These are phyloP conservation scores for Calephelis perditalis DNA, from an alignment of 2,888 invertebrate genomes.

Conservation along the genomic window DNA sequence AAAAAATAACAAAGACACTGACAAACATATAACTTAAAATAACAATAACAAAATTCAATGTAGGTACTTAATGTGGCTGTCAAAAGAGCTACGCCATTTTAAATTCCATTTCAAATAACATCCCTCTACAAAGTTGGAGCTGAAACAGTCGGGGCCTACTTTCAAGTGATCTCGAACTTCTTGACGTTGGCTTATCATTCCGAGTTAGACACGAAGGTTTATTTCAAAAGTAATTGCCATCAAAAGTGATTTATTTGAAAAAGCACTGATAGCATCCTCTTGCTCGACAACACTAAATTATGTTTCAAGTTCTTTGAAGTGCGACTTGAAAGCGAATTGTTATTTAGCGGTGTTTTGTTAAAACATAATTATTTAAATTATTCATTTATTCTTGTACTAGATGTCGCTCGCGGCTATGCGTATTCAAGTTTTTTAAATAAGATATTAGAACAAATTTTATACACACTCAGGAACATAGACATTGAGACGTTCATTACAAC, in stretches of 20 bases:
- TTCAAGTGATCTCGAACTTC: slow-evolving; percentile 30
- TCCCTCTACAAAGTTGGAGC: slow-evolving; percentile 6
- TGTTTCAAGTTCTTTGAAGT: slow-evolving; percentile 22
- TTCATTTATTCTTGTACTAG: too few relatives aligned
- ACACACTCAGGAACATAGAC: too few relatives aligned
- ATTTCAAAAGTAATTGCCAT: slow-evolving; percentile 13
- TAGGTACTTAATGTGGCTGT: not conserved
- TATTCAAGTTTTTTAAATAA: too few relatives aligned
- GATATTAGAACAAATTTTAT: too few relatives aligned
- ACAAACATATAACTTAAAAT: too few relatives aligned
- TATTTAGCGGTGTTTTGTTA: not conserved
- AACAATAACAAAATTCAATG: too few relatives aligned
- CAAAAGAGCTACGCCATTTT: slow-evolving; percentile 4
- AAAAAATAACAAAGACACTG: too few relatives aligned
- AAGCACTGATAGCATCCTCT: slow-evolving; percentile 25
- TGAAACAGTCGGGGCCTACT: slow-evolving; percentile 21
- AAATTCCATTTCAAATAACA: slow-evolving; percentile 11
- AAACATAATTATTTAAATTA: not conserved
- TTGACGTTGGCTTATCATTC: slow-evolving; percentile 32
- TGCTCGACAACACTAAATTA: slow-evolving; percentile 23
- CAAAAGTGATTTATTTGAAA: slow-evolving; percentile 29
- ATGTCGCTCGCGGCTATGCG: too few relatives aligned
- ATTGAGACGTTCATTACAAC: too few relatives aligned
- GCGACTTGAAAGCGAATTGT: slow-evolving; percentile 10
- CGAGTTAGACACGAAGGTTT: slow-evolving; percentile 17